Evolutionary conservation across 1,140 invertebrate species (phyloP).

Genomic region (Drosophila santomea): DNA sequence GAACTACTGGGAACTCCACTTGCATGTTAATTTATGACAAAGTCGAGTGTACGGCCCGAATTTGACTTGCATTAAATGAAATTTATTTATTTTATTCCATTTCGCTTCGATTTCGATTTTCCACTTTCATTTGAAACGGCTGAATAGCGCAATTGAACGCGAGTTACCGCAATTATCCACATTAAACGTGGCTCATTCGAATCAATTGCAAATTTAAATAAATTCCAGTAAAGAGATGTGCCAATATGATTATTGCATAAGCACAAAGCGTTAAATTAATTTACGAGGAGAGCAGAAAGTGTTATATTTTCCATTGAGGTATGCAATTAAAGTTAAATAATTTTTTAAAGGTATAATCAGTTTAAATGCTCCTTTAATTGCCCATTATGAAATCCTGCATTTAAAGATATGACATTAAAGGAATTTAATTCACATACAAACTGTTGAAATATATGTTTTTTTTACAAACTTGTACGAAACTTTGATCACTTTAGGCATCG

Average conservation of each 20-base stretch:
- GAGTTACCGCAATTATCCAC: constrained; percentile 24
- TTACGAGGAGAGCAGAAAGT: constrained; percentile 1
- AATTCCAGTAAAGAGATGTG: constrained; percentile 7
- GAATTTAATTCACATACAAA: too few relatives aligned
- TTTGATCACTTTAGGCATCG: too few relatives aligned
- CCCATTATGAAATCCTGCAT: too few relatives aligned
- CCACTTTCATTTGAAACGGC: constrained; percentile 5
- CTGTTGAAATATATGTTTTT: too few relatives aligned
- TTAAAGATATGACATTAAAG: too few relatives aligned
- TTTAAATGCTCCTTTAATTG: neutral
- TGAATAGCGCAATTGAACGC: constrained; percentile 9
- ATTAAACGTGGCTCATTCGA: constrained; percentile 30
- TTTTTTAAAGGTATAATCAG: neutral
- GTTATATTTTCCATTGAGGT: neutral
- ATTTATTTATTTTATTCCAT: constrained; percentile 68
- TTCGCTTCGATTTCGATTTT: constrained; percentile 20
- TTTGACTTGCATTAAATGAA: constrained; percentile 65
- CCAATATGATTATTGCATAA: constrained; percentile 19
- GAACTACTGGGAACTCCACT: constrained; percentile 42
- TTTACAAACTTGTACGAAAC: too few relatives aligned
- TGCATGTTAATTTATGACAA: constrained; percentile 79
- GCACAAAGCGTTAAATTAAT: constrained; percentile 1
- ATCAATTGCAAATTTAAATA: constrained; percentile 24
- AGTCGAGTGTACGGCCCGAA: constrained; percentile 23
- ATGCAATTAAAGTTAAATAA: neutral